phyloP scores from a whole-genome alignment of 1,140 invertebrate species.

The Diplogasteroides magnus region DNA sequence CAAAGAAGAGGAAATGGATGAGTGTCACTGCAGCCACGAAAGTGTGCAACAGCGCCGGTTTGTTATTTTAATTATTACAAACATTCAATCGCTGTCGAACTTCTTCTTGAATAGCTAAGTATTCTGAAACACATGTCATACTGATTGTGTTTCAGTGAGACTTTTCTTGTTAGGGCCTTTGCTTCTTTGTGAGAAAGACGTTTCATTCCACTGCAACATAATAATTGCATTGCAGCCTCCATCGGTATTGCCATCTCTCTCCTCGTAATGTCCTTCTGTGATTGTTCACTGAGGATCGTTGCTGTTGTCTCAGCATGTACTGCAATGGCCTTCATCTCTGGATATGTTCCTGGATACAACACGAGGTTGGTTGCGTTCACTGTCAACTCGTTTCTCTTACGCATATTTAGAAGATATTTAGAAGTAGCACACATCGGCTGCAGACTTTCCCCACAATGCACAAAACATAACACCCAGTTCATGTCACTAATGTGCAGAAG shows the following conservation, averaged over 20 bases:
- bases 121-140: slow-evolving; percentile 14
- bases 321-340: slow-evolving; percentile 48
- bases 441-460: too few relatives aligned
- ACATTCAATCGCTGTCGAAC: slow-evolving; percentile 3
- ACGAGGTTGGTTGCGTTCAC: slow-evolving; percentile 31
- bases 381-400: slow-evolving; percentile 9
- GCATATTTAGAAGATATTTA: too few relatives aligned
- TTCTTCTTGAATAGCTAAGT: slow-evolving; percentile 8
- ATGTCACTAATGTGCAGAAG: too few relatives aligned
- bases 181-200: not conserved
- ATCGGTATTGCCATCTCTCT: slow-evolving; percentile 48
- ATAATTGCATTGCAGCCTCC: slow-evolving; percentile 38
- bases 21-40: slow-evolving; percentile 41
- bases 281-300: slow-evolving; percentile 32
- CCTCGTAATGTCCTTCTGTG: slow-evolving; percentile 42
- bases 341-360: slow-evolving; percentile 54
- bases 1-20: slow-evolving; percentile 27
- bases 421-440: too few relatives aligned
- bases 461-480: too few relatives aligned
- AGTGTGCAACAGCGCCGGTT: slow-evolving; percentile 49
- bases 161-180: not conserved
- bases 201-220: not conserved
- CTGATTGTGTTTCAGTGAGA: not conserved
- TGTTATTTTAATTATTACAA: slow-evolving; percentile 1
- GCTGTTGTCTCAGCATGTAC: slow-evolving; percentile 43